Evolutionary conservation across 1,140 invertebrate species (phyloP), one percentile per base, ranked within the genome.

Genomic region (Coboldia fuscipes): DNA sequence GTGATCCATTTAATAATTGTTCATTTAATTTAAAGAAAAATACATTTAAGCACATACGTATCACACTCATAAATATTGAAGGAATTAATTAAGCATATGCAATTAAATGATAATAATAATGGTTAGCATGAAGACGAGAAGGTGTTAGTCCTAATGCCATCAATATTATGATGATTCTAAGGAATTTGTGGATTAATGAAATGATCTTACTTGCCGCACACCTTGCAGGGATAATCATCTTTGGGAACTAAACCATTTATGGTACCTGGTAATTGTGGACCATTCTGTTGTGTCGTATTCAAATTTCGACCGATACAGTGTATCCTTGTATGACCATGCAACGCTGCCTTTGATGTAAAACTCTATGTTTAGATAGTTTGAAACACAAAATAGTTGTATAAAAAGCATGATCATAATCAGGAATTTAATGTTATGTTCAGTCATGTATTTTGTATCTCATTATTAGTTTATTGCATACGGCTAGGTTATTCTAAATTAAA

Each of bases 181-280:
- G n/a, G n/a, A n/a, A n/a, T n/a, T n/a, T n/a, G n/a, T n/a, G 30
- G 39, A 37, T 34, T 47, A 42, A 44, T 48, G 52, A 49, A 61
- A 59, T 66, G 56, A 61, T 85, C 84, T 82, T 82, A 92, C 86
- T 90, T 92, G 70, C 85, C 85, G 76, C 89, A 94, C 56, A 93
- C 77, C 70, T 88, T 89, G 72, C 89, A 94, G 47, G 88, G 86
- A 62, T 81, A 72, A 53, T 72, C 69, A 48, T 66, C 68, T 28
- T 54, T 47, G 42, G 39, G 37, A 42, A 40, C 36, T 46, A 41
- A 40, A 26, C 20, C 33, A 34, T 24, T 17, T n/a, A 22, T 24
- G 20, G 15, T 26, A 34, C 22, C 33, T 26, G 30, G 12, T n/a
- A 28, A 20, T 22, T 14, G 17, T 22, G 16, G 14, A 28, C 35